Conservation (phyloP, 2,888 invertebrate genomes). For the Itoplectis maculator region DNA sequence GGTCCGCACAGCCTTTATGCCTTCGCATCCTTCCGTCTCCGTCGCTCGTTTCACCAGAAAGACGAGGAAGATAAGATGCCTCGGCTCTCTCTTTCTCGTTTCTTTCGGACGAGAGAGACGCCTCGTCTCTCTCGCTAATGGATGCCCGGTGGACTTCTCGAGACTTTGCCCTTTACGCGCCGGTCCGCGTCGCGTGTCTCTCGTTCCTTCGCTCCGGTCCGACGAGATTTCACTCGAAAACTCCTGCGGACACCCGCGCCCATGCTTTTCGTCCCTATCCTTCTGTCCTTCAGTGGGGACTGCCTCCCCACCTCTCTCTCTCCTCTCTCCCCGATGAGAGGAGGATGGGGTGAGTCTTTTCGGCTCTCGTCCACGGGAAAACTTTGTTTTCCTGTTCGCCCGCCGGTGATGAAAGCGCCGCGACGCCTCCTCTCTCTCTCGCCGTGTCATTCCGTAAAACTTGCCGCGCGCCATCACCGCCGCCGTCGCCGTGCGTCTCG, state of each 20-base stretch:
- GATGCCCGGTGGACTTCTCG: slow-evolving; percentile 54
- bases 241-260: slow-evolving; percentile 22
- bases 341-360: too few species aligned
- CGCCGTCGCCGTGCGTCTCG: slow-evolving; percentile 31
- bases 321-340: too few species aligned
- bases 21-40: slow-evolving; percentile 22
- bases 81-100: too few species aligned
- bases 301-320: slow-evolving; percentile 54
- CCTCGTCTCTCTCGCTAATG: slow-evolving; percentile 52
- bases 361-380: slow-evolving; percentile 59
- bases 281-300: too few species aligned
- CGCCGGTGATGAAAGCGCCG: slow-evolving; percentile 65
- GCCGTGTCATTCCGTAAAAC: slow-evolving; percentile 44
- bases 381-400: slow-evolving; percentile 66
- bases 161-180: slow-evolving; percentile 35
- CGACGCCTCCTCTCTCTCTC: slow-evolving; percentile 45
- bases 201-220: slow-evolving; percentile 21
- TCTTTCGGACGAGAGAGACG: too few species aligned
- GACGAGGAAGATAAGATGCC: too few species aligned
- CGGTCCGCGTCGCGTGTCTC: slow-evolving; percentile 35
- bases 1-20: slow-evolving; percentile 19
- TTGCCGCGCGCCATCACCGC: slow-evolving; percentile 47
- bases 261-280: slow-evolving; percentile 28
- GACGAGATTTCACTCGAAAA: slow-evolving; percentile 43
- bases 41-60: slow-evolving; percentile 16